Conservation (phyloP, 2,888 invertebrate species). For the Synergus japonicus region DNA sequence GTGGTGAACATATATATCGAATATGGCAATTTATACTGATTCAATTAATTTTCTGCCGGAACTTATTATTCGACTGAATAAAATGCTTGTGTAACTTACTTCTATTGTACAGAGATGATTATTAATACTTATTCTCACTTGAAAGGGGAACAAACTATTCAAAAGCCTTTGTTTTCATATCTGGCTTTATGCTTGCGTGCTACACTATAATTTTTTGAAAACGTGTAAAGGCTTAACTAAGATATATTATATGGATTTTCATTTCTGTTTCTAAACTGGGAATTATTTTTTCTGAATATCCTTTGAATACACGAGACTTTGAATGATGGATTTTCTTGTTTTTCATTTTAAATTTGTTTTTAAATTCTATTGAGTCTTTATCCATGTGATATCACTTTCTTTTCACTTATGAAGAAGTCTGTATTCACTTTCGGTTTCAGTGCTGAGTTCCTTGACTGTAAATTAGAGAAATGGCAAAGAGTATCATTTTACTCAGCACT, state of each 20-base stretch:
- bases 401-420: neutral
- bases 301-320: neutral
- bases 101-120: neutral
- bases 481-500: constrained; percentile 17
- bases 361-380: neutral
- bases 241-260: neutral
- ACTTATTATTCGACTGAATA: neutral
- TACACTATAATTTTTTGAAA: neutral
- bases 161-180: neutral
- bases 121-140: neutral
- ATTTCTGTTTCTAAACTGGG: neutral
- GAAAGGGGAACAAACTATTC: neutral
- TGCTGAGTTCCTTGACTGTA: constrained; percentile 30
- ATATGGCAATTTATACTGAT: neutral
- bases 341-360: neutral
- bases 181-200: neutral
- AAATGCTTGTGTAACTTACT: neutral
- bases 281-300: neutral
- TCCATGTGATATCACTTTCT: neutral
- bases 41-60: neutral
- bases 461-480: constrained; percentile 36
- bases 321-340: neutral
- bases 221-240: neutral
- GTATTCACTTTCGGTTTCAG: constrained; percentile 29
- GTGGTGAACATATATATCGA: neutral